Evolutionary conservation across 2,797 vertebrate species (phyloP).

Genomic region (Sternarchorhynchus goeldii): DNA sequence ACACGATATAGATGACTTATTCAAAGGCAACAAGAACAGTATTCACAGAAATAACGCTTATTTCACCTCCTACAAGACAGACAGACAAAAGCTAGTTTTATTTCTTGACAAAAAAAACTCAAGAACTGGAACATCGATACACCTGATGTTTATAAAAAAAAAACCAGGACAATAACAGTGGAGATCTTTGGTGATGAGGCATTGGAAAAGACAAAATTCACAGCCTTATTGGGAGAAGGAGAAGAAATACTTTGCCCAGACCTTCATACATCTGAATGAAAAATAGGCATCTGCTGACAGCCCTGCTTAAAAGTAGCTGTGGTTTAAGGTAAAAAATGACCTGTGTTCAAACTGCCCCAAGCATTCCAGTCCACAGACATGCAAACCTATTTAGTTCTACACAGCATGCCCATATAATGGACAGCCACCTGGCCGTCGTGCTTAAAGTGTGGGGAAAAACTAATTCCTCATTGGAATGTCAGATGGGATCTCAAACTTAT

Average conservation of each 20-base stretch:
- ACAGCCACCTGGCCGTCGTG: constrained; percentile 85
- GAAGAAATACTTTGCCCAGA: constrained; percentile 8
- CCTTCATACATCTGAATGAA: constrained; percentile 47
- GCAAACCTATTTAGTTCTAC: constrained; percentile 93
- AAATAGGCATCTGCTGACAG: constrained; percentile 59
- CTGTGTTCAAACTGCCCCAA: constrained; percentile 73
- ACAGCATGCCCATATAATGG: constrained; percentile 75
- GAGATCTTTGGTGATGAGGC: constrained; percentile 16
- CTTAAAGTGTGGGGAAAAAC: constrained; percentile 89
- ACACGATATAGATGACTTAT: constrained; percentile 48
- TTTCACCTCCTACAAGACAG: constrained; percentile 9
- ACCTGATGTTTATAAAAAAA: background rate
- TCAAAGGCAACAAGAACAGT: constrained; percentile 37
- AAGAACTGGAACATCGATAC: no score
- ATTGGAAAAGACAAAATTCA: constrained; percentile 17
- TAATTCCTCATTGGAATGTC: constrained; percentile 93
- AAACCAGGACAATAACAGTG: background rate
- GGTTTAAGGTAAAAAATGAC: constrained; percentile 79
- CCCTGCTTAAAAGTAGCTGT: constrained; percentile 72
- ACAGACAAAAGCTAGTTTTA: background rate
- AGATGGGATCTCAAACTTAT: constrained; percentile 97
- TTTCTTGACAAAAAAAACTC: background rate
- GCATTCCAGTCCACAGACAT: constrained; percentile 81
- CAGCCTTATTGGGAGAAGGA: constrained; percentile 12
- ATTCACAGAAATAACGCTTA: constrained; percentile 32